A percentile compares a stretch with the other conserved stretches of the same genome.
Conservation (phyloP, 2,888 invertebrate species). For the Trachelus stipa region DNA sequence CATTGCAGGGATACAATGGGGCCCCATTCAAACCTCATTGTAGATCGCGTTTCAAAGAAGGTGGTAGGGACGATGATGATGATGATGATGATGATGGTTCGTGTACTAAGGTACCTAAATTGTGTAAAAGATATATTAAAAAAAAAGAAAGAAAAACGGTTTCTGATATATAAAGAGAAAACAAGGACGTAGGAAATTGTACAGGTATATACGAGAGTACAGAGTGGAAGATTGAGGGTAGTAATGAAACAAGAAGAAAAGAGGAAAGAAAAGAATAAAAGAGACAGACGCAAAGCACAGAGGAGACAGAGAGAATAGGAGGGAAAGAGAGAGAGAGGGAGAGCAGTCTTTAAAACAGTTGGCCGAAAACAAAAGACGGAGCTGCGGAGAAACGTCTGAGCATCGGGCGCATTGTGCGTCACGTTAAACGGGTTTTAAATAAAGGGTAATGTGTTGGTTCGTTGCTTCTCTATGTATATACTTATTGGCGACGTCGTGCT, state of each 20-base stretch:
- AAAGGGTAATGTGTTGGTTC: constrained; percentile 59
- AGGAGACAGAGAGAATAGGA: background rate
- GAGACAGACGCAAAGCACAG: constrained; percentile 9
- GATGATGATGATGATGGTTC: constrained; percentile 36
- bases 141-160: background rate
- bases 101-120: constrained; percentile 20
- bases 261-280: constrained; percentile 12
- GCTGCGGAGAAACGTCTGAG: constrained; percentile 54
- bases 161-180: constrained; percentile 11
- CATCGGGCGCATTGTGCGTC: constrained; percentile 55
- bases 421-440: constrained; percentile 54
- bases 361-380: constrained; percentile 59
- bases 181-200: constrained; percentile 13
- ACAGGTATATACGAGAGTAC: background rate
- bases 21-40: constrained; percentile 58
- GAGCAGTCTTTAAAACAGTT: constrained; percentile 55
- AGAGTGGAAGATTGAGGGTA: background rate
- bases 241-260: background rate
- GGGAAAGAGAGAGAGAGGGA: constrained; percentile 11
- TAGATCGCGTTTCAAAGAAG: constrained; percentile 59
- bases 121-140: background rate
- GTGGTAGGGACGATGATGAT: constrained; percentile 44
- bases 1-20: constrained; percentile 58
- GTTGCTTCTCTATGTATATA: constrained; percentile 23
- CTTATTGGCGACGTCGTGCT: constrained; percentile 9